phyloP scores from a whole-genome alignment of 2,888 invertebrate genomes.

The Rotaria socialis region DNA sequence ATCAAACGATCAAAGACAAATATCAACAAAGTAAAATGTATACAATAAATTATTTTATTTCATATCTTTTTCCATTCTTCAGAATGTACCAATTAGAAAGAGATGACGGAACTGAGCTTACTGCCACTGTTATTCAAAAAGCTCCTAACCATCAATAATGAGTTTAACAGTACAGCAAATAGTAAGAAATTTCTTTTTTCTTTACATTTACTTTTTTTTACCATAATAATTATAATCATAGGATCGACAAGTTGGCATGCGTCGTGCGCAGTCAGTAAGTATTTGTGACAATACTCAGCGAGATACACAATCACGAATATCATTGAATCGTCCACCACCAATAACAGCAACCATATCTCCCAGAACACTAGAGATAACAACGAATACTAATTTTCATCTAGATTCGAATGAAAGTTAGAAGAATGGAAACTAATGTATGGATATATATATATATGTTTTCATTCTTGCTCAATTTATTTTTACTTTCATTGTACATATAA shows the following conservation, averaged over 20 bases:
- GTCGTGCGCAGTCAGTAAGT: neutral
- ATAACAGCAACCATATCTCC: neutral
- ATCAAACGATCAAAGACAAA: conserved; percentile 6
- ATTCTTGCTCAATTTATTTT: neutral
- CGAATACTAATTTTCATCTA: neutral
- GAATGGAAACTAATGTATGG: neutral
- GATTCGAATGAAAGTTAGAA: neutral
- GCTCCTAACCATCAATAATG: neutral
- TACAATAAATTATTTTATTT: neutral
- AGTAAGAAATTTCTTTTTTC: neutral
- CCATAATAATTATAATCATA: neutral
- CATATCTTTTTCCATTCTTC: neutral
- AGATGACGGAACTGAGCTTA: neutral
- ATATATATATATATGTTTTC: neutral
- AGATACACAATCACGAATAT: neutral
- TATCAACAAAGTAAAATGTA: neutral
- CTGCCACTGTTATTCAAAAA: neutral
- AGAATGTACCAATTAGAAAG: conserved; percentile 34
- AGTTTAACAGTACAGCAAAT: neutral
- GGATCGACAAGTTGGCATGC: neutral
- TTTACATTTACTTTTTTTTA: too few relatives aligned
- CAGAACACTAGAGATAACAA: neutral
- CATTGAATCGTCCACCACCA: neutral
- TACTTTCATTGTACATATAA: neutral
- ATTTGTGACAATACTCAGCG: neutral